A percentile compares a stretch with the other conserved stretches of the same genome.
These are phyloP conservation scores for Periplaneta americana DNA, from an alignment of 1,140 invertebrate genomes.

Conservation along the genomic window DNA sequence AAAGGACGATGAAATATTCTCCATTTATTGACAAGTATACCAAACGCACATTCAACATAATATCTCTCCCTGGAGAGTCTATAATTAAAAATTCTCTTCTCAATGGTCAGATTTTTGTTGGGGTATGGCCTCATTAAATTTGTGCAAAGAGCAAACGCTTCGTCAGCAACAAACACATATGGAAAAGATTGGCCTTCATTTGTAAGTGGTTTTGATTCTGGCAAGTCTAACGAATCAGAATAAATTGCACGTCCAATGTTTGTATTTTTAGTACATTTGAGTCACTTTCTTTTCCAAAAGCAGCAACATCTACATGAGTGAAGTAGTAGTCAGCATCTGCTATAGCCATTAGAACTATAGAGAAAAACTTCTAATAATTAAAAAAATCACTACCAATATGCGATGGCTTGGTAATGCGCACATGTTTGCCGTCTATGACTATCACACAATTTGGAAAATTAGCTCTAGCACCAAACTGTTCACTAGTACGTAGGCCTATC, in stretches of 20 bases:
- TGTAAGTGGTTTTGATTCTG: conserved; percentile 11
- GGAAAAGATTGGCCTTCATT: neutral
- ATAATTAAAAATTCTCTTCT: conserved; percentile 35
- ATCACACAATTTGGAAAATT: conserved; percentile 29
- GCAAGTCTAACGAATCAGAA: neutral
- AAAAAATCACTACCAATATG: conserved; percentile 26
- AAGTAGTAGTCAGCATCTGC: conserved; percentile 31
- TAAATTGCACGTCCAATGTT: neutral
- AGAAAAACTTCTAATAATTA: conserved; percentile 33
- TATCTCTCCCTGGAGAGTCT: conserved; percentile 31
- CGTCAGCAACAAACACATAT: conserved; percentile 27
- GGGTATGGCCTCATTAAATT: conserved; percentile 41
- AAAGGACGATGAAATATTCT: conserved; percentile 28
- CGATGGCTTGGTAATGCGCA: conserved; percentile 25
- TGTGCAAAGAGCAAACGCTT: conserved; percentile 36
- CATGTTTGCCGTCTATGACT: conserved; percentile 25
- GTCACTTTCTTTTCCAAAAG: conserved; percentile 26
- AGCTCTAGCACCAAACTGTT: conserved; percentile 6
- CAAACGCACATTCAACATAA: conserved; percentile 32
- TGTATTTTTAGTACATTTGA: conserved; percentile 20
- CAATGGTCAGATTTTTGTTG: conserved; percentile 25
- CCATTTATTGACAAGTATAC: conserved; percentile 28
- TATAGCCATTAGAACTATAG: conserved; percentile 29
- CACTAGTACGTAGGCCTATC: neutral
- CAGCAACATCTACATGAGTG: conserved; percentile 27